Evolutionary conservation across 2,797 vertebrate species (phyloP), one percentile per base, ranked within the genome.

Genomic region (Coracias cyanogaster): DNA sequence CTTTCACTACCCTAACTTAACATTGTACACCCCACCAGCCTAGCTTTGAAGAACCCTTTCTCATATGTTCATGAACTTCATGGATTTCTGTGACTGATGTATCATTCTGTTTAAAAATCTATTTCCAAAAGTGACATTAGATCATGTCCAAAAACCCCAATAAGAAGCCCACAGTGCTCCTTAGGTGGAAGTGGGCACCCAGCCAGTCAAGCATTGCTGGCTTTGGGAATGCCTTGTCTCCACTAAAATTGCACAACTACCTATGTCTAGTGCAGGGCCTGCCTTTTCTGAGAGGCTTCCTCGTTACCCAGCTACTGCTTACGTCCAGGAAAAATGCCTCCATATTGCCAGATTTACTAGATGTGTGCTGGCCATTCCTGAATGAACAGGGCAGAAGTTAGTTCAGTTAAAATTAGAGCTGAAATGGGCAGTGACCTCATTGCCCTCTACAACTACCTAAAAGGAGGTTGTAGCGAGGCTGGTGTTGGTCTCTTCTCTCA

Each of bases 1-100:
- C 76, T 91, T 95, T 94, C 91, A 76, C 57, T 90, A 10, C 14
- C 39, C 57, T 91, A 82, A 58, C 54, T 94, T 87, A 43, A 74
- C 46, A 54, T 71, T 12, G 1, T 71, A 45, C 76, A 91, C 65
- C 62, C 72, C 76, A 88, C 87, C 65, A 90, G 41, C 65, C 76
- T 43, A 31, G 26, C 37, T 80, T 57, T 91, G 91, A 93, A 89
- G 57, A 78, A 43, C n/a, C 3, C 22, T 86, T 82, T 82, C 39
- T 61, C 65, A 6, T 24, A 15, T 22, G 25, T 52, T 83, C 54
- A 26, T 77, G 60, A 94, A 72, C 28, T 70, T 69, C 31, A 22
- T 33, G 33, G 77, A 76, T 83, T 91, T 82, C 37, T 0, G 0
- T 78, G 70, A 39, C 41, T 48, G 69, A 35, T 84, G 20, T 55